phyloP scores from a whole-genome alignment of 2,797 vertebrate genomes.

The Fundulus diaphanus region DNA sequence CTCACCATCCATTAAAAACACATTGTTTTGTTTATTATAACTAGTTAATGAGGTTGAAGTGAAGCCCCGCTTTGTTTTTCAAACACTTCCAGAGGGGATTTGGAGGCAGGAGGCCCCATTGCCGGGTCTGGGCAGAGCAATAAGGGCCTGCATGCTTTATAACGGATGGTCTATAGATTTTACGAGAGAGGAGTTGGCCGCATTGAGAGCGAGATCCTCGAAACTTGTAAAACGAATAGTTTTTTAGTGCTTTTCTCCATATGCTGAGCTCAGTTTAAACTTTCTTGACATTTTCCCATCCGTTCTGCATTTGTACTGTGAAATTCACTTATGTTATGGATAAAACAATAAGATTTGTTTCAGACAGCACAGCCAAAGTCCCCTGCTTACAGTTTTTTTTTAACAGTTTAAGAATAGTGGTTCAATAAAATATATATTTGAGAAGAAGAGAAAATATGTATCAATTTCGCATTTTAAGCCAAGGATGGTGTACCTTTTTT shows the following conservation, averaged over 20 bases:
- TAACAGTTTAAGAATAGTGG: conserved; percentile 15
- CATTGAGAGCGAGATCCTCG: conserved; percentile 68
- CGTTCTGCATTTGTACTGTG: conserved; percentile 26
- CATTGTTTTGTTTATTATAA: conserved; percentile 82
- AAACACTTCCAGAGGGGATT: conserved; percentile 74
- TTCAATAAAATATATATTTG: conserved; percentile 12
- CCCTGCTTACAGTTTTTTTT: conserved; percentile 10
- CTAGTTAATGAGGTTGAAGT: conserved; percentile 79
- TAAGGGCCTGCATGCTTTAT: conserved; percentile 67
- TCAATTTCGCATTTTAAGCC: conserved; percentile 17
- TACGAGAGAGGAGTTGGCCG: conserved; percentile 70
- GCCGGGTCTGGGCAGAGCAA: conserved; percentile 47
- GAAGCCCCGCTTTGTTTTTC: conserved; percentile 70
- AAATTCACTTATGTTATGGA: conserved; percentile 17
- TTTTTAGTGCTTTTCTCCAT: conserved; percentile 69
- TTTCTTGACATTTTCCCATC: conserved; percentile 28
- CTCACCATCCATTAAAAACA: conserved; percentile 74
- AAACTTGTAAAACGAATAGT: conserved; percentile 72
- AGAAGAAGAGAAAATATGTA: conserved; percentile 9
- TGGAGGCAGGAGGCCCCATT: conserved; percentile 57
- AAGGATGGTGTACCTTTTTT: conserved; percentile 25
- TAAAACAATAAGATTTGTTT: conserved; percentile 36
- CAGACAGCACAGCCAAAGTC: conserved; percentile 24
- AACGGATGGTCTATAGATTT: conserved; percentile 75
- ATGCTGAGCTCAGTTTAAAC: conserved; percentile 56